These are phyloP conservation scores for Phymorhynchus buccinoides DNA, from an alignment of 1,140 invertebrate genomes.

Conservation along the genomic window DNA sequence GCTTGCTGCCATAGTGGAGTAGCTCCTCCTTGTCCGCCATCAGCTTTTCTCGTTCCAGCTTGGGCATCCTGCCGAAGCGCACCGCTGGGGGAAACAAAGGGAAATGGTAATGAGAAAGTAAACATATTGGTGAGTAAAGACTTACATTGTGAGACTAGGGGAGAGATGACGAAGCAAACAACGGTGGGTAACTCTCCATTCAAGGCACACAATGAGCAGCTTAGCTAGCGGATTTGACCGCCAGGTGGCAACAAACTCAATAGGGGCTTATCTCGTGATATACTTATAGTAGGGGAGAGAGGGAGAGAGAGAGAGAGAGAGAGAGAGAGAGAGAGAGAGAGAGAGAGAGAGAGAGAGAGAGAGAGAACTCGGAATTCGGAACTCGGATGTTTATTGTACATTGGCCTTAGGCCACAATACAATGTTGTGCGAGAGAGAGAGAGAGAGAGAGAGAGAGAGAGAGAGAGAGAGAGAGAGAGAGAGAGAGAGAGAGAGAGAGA, in stretches of 20 bases:
- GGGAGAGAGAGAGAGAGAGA: background rate
- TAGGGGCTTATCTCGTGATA: too few species aligned
- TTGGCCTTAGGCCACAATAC: too few species aligned
- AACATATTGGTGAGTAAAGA: too few species aligned
- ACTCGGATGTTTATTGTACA: too few species aligned
- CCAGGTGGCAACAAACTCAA: too few species aligned
- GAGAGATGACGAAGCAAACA: too few species aligned
- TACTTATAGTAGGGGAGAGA: too few species aligned
- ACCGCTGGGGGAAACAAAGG: constrained; percentile 81
- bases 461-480: constrained; percentile 14
- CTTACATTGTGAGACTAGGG: too few species aligned
- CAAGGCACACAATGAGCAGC: too few species aligned
- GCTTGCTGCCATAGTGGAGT: constrained; percentile 43
- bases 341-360: background rate
- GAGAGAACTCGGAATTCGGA: too few species aligned
- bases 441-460: background rate
- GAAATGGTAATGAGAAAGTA: background rate
- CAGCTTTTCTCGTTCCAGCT: constrained; percentile 97
- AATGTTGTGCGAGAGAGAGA: background rate
- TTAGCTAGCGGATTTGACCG: too few species aligned
- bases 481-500: constrained; percentile 1
- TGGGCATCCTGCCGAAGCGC: constrained; percentile 98
- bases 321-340: background rate
- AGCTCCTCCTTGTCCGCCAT: constrained; percentile 78
- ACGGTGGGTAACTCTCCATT: too few species aligned